phyloP scores from a whole-genome alignment of 2,888 invertebrate genomes.

The Orthonychiurus folsomi region DNA sequence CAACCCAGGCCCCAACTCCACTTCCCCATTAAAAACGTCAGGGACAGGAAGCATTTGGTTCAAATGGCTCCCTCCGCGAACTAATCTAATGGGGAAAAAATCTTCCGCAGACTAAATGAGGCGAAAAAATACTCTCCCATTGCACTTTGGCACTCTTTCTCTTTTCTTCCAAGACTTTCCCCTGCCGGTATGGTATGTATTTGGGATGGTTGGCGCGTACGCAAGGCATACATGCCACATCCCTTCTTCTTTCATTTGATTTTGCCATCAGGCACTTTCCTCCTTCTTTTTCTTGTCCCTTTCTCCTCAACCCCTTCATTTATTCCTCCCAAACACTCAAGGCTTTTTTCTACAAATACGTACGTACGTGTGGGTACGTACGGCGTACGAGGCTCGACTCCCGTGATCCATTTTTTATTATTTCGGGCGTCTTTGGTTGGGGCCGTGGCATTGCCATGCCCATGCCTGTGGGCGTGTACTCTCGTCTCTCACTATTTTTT shows the following conservation, averaged over 20 bases:
- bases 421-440: no score
- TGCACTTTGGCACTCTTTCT: background rate
- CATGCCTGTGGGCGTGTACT: background rate
- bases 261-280: background rate
- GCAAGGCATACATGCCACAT: background rate
- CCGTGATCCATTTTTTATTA: background rate
- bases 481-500: background rate
- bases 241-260: conserved; percentile 3
- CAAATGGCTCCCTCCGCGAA: background rate
- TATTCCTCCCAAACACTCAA: background rate
- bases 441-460: background rate
- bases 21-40: conserved; percentile 12
- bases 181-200: no score
- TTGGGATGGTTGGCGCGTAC: background rate
- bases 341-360: no score
- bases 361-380: conserved; percentile 10
- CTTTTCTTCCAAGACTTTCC: background rate
- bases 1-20: conserved; percentile 8
- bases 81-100: conserved; percentile 7
- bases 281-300: conserved; percentile 1
- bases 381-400: background rate
- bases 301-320: background rate
- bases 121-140: conserved; percentile 10
- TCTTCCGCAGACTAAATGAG: conserved; percentile 9
- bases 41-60: conserved; percentile 13